phyloP scores from a whole-genome alignment of 1,140 invertebrate species.

The Cardiocondyla obscurior region DNA sequence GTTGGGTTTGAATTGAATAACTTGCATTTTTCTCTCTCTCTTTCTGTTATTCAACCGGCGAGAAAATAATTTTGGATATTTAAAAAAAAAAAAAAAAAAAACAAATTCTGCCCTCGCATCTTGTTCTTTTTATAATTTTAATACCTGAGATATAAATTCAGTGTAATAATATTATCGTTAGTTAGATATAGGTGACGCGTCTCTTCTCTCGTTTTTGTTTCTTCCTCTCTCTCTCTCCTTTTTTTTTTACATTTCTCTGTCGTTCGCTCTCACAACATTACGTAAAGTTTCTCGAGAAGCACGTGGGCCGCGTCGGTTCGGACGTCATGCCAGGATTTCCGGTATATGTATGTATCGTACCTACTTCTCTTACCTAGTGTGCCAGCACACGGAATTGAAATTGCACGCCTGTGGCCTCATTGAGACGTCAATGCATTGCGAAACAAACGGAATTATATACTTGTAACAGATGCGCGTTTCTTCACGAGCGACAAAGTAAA shows the following conservation, averaged over 20 bases:
- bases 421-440: conserved; percentile 39
- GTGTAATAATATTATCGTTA: neutral
- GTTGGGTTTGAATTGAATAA: neutral
- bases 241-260: neutral
- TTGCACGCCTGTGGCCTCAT: conserved; percentile 42
- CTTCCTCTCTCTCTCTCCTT: neutral
- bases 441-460: neutral
- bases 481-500: neutral
- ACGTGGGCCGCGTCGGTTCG: conserved; percentile 16
- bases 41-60: neutral
- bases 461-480: neutral
- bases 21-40: neutral
- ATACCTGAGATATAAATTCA: neutral
- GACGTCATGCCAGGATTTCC: conserved; percentile 13
- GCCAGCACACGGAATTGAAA: conserved; percentile 37
- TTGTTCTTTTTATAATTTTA: neutral
- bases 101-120: neutral
- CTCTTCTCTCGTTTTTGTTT: too few species aligned
- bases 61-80: neutral
- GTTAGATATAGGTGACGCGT: neutral
- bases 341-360: conserved; percentile 31
- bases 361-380: conserved; percentile 17
- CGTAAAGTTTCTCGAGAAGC: conserved; percentile 4
- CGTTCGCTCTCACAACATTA: neutral
- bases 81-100: neutral